These are phyloP conservation scores for Falco rusticolus DNA, from an alignment of 2,797 vertebrate genomes.

Conservation along the genomic window DNA sequence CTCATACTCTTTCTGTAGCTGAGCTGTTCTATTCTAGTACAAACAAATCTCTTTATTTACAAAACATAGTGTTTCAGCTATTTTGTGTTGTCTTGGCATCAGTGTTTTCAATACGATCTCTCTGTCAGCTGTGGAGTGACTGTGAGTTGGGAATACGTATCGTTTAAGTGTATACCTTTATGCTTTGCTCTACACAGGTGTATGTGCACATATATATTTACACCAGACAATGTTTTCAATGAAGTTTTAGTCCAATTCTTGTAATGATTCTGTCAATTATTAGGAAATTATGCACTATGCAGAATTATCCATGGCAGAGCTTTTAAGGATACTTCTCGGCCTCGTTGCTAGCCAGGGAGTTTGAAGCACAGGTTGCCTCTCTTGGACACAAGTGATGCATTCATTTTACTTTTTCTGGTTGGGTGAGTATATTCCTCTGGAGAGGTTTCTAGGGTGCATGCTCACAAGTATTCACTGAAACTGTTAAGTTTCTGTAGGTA, in stretches of 20 bases:
- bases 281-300: neutral
- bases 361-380: neutral
- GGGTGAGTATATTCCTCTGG: neutral
- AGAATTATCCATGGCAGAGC: neutral
- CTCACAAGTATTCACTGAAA: neutral
- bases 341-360: neutral
- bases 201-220: rapidly evolving
- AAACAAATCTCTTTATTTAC: slow-evolving; percentile 13
- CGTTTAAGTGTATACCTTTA: neutral
- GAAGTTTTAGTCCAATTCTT: neutral
- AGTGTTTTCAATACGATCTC: neutral
- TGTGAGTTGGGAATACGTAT: neutral
- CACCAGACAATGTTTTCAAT: neutral
- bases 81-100: slow-evolving; percentile 6
- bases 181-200: neutral
- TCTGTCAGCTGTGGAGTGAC: neutral
- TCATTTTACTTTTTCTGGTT: neutral
- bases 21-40: neutral
- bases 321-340: neutral
- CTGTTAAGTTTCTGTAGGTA: neutral
- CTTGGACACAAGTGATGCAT: neutral
- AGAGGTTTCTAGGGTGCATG: neutral
- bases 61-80: neutral
- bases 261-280: neutral
- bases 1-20: neutral